phyloP scores from a whole-genome alignment of 2,113 vertebrate species.

The Dinomys branickii region DNA sequence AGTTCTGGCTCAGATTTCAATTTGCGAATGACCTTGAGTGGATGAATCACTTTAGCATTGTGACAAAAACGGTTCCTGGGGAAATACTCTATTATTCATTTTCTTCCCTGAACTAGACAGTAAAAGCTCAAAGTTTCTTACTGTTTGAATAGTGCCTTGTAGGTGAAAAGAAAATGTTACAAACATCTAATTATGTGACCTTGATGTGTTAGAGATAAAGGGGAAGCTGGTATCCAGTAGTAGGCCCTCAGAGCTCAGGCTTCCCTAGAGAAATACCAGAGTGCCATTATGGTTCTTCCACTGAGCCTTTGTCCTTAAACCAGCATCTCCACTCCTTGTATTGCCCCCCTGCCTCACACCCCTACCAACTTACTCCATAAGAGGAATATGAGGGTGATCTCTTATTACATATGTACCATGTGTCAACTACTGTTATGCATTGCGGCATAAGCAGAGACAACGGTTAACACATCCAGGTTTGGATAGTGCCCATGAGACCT shows the following conservation, averaged over 20 bases:
- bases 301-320: background rate
- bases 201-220: background rate
- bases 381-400: background rate
- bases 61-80: constrained; percentile 47
- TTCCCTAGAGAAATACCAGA: background rate
- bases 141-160: constrained; percentile 26
- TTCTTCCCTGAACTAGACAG: background rate
- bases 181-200: background rate
- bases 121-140: constrained; percentile 46
- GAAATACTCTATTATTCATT: constrained; percentile 47
- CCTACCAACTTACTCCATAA: background rate
- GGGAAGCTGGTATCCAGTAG: background rate
- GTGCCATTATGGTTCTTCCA: background rate
- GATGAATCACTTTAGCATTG: constrained; percentile 39
- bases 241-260: background rate
- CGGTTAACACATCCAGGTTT: background rate
- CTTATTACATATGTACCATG: fast-evolving
- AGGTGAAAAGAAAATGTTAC: background rate
- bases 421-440: background rate
- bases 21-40: constrained; percentile 71
- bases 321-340: fast-evolving
- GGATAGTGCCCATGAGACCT: background rate
- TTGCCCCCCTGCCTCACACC: background rate
- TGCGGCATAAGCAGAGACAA: background rate
- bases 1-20: constrained; percentile 65